phyloP scores from a whole-genome alignment of 35 echinoderm and acorn worm species.

The Lytechinus pictus region DNA sequence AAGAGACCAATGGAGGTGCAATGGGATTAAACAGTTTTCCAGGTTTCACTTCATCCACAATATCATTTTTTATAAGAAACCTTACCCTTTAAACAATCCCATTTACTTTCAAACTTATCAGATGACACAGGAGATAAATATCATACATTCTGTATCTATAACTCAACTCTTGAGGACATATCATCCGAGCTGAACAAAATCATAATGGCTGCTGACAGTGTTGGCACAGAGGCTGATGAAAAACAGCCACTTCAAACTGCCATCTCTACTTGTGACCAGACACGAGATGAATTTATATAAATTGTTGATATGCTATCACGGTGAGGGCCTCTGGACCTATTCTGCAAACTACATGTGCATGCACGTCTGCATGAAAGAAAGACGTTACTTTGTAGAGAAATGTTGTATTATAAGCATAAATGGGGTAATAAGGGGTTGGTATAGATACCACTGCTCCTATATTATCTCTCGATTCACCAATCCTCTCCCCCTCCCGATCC shows the following conservation, averaged over 20 bases:
- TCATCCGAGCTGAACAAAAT: not conserved
- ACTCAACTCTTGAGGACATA: not conserved
- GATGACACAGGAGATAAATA: not conserved
- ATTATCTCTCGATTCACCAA: too few relatives aligned
- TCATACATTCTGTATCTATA: not conserved
- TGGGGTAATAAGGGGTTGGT: too few relatives aligned
- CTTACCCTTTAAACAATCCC: too few relatives aligned
- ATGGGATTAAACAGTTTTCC: too few relatives aligned
- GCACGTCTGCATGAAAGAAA: not conserved
- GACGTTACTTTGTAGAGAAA: not conserved
- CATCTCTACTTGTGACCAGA: not conserved
- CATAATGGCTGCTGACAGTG: not conserved
- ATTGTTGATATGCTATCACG: not conserved
- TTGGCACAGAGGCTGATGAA: not conserved
- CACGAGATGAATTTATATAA: not conserved
- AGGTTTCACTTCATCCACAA: too few relatives aligned
- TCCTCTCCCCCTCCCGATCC: too few relatives aligned
- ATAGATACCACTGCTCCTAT: too few relatives aligned
- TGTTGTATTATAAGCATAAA: too few relatives aligned
- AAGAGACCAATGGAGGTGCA: too few relatives aligned
- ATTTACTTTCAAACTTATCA: not conserved
- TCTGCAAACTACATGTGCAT: not conserved
- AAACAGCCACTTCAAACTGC: constrained; percentile 9
- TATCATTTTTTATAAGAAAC: too few relatives aligned
- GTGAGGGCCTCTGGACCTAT: not conserved